phyloP scores from a whole-genome alignment of 2,888 invertebrate genomes.

The Clepsis dumicolana region DNA sequence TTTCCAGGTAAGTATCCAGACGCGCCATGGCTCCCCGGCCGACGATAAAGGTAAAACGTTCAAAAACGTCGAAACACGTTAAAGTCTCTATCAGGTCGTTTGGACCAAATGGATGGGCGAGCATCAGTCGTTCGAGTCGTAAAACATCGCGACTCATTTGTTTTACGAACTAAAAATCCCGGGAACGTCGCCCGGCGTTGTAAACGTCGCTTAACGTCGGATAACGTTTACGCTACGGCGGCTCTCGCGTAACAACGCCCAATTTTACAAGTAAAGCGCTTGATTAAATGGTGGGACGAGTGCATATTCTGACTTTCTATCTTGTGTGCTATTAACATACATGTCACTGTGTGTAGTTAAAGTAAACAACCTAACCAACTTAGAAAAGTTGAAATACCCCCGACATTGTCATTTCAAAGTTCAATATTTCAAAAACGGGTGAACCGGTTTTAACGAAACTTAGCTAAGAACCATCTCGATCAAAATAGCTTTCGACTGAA shows the following conservation, averaged over 20 bases:
- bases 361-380: no score
- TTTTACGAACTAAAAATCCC: constrained; percentile 34
- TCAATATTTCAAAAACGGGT: no score
- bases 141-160: constrained; percentile 37
- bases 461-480: no score
- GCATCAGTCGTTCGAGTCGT: constrained; percentile 18
- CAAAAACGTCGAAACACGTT: constrained; percentile 17
- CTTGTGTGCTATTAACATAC: no score
- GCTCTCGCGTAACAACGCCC: background rate
- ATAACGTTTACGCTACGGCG: constrained; percentile 15
- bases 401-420: no score
- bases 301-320: background rate
- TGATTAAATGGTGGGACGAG: background rate
- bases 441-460: no score
- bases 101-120: constrained; percentile 13
- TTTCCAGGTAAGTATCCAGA: constrained; percentile 67
- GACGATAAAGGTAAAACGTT: constrained; percentile 40
- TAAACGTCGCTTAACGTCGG: constrained; percentile 17
- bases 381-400: no score
- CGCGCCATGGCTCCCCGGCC: constrained; percentile 30
- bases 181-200: constrained; percentile 7
- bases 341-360: no score
- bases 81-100: constrained; percentile 31
- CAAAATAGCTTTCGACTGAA: no score
- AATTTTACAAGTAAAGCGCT: constrained; percentile 8